A percentile compares a stretch with the other conserved stretches of the same genome.
Conservation (phyloP, 2,797 vertebrate species). For the Muscicapa comitata region DNA sequence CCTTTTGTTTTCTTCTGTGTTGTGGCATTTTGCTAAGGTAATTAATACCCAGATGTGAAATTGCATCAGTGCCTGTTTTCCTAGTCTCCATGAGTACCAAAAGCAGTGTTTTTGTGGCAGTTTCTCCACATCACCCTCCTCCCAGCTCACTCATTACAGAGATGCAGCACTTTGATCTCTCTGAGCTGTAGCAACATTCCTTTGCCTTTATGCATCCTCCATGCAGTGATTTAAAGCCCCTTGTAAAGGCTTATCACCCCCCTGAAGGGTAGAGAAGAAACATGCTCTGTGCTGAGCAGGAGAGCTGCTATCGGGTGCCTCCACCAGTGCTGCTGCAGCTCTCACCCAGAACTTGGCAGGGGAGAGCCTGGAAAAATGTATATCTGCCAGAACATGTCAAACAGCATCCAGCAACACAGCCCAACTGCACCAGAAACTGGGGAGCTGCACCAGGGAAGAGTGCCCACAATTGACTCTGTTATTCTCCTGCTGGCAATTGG, state of each 20-base stretch:
- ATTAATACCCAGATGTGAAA: background rate
- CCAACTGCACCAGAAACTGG: background rate
- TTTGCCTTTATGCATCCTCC: background rate
- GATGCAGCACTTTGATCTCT: background rate
- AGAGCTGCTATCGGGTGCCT: background rate
- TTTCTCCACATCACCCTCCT: background rate
- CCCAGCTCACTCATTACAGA: rapidly evolving
- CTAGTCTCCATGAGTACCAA: background rate
- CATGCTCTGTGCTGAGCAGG: background rate
- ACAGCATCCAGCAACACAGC: background rate
- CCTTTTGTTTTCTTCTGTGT: background rate
- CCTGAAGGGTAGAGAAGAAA: background rate
- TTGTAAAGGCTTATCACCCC: background rate
- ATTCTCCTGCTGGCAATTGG: background rate
- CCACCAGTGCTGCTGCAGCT: background rate
- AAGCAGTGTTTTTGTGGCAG: background rate
- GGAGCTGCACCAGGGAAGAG: background rate
- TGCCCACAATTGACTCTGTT: background rate
- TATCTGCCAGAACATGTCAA: background rate
- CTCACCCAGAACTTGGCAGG: background rate
- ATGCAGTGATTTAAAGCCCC: background rate
- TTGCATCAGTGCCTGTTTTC: background rate
- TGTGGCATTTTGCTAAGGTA: background rate
- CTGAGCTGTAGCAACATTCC: background rate
- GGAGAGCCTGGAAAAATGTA: background rate